These are phyloP conservation scores for Epinephelus malabaricus DNA, from an alignment of 2,797 vertebrate genomes.

Conservation along the genomic window DNA sequence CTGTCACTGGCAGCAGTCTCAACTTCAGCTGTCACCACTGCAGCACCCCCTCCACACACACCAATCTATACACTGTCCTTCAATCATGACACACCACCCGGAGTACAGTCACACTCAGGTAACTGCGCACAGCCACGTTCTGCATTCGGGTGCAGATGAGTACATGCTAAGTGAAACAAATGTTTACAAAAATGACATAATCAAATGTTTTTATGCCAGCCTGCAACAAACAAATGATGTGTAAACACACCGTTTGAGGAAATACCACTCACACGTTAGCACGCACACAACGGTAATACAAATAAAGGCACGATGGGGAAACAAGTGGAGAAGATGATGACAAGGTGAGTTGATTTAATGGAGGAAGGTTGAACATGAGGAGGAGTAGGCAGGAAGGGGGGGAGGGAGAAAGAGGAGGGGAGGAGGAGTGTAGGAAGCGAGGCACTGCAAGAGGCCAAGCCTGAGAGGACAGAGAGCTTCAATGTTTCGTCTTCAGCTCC, in stretches of 20 bases:
- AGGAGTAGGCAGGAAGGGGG: not conserved
- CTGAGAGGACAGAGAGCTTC: not conserved
- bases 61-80: conserved; percentile 26
- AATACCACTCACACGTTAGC: not conserved
- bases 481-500: not conserved
- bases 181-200: not conserved
- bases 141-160: not conserved
- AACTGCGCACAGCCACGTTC: not conserved
- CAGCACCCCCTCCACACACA: conserved; percentile 12
- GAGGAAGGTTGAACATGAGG: conserved; percentile 8
- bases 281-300: not conserved
- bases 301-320: conserved; percentile 27
- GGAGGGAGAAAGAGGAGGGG: not conserved
- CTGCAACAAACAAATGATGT: not conserved
- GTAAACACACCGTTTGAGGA: not conserved
- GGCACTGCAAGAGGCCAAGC: not conserved
- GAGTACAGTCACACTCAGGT: not conserved
- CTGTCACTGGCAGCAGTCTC: conserved; percentile 20
- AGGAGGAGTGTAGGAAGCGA: conserved; percentile 7
- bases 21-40: conserved; percentile 32
- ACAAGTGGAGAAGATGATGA: conserved; percentile 4
- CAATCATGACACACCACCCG: conserved; percentile 7
- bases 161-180: not conserved
- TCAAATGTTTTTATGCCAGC: not conserved
- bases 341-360: not conserved